Evolutionary conservation across 30 jellyfish, hydroid and myxozoan species (phyloP).

Genomic region (Chrysaora quinquecirrha): DNA sequence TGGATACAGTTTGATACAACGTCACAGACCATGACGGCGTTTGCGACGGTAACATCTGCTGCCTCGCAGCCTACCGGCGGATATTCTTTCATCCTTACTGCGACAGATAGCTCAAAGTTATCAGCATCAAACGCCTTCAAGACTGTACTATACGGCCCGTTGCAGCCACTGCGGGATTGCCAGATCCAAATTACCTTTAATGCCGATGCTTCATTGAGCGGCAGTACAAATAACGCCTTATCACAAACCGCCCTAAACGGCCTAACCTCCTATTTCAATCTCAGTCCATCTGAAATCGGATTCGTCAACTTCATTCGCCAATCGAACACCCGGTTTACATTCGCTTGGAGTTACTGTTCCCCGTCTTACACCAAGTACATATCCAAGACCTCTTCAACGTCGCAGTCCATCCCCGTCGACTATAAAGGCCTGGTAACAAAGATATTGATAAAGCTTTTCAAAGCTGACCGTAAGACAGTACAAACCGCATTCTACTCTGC

Average conservation of each 20-base stretch:
- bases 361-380: conserved; percentile 7
- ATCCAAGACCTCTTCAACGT: conserved; percentile 9
- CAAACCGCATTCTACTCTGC: conserved; percentile 51
- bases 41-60: conserved; percentile 49
- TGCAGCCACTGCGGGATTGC: conserved; percentile 55
- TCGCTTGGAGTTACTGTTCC: conserved; percentile 77
- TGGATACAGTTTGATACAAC: conserved; percentile 72
- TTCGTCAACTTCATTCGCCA: conserved; percentile 45
- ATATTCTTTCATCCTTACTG: conserved; percentile 51
- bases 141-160: conserved; percentile 62
- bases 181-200: conserved; percentile 33
- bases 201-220: conserved; percentile 23
- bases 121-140: conserved; percentile 67
- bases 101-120: conserved; percentile 66
- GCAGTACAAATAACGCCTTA: conserved; percentile 11
- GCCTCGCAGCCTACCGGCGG: conserved; percentile 39
- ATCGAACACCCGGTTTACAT: conserved; percentile 28
- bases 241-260: not conserved
- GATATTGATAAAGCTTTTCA: conserved; percentile 58
- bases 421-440: conserved; percentile 53
- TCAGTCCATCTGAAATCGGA: conserved; percentile 51
- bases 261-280: conserved; percentile 34
- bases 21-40: conserved; percentile 64
- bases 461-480: conserved; percentile 66
- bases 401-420: conserved; percentile 35